These are phyloP conservation scores for Hiodon alosoides DNA, from an alignment of 2,113 vertebrate genomes.

Conservation along the genomic window DNA sequence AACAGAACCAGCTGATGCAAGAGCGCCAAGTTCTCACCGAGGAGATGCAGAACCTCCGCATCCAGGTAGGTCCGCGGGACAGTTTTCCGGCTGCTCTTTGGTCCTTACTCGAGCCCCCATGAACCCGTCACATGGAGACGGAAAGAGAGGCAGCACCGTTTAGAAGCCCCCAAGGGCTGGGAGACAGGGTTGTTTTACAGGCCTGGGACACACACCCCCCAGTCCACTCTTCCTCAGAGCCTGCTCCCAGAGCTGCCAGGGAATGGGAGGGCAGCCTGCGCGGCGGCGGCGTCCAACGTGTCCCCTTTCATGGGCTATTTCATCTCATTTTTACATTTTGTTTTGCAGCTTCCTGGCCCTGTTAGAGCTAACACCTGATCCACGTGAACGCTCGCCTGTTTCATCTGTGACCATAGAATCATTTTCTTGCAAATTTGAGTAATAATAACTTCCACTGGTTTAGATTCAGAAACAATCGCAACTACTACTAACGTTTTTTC, in stretches of 20 bases:
- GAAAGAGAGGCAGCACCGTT: background rate
- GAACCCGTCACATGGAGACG: background rate
- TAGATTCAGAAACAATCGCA: too few species aligned
- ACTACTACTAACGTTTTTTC: too few species aligned
- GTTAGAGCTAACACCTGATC: conserved; percentile 33
- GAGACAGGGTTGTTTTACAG: background rate
- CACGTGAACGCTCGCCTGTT: conserved; percentile 20
- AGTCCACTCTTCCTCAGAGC: background rate
- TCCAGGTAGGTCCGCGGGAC: conserved; percentile 56
- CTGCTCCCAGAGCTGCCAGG: background rate
- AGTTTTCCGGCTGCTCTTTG: background rate
- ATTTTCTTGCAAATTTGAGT: too few species aligned
- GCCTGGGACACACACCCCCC: background rate
- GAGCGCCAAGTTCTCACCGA: conserved; percentile 74
- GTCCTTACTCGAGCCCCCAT: too few species aligned
- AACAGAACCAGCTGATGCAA: conserved; percentile 80
- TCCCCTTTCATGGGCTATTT: background rate
- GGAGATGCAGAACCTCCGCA: conserved; percentile 66
- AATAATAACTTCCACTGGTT: too few species aligned
- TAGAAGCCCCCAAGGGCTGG: background rate
- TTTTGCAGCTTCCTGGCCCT: conserved; percentile 42
- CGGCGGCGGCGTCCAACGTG: background rate
- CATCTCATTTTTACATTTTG: background rate
- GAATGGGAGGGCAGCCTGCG: too few species aligned
- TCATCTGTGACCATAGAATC: too few species aligned